Evolutionary conservation across 2,888 invertebrate genomes (phyloP), one percentile per base, ranked within the genome.

Genomic region (Blastobasis adustella): DNA sequence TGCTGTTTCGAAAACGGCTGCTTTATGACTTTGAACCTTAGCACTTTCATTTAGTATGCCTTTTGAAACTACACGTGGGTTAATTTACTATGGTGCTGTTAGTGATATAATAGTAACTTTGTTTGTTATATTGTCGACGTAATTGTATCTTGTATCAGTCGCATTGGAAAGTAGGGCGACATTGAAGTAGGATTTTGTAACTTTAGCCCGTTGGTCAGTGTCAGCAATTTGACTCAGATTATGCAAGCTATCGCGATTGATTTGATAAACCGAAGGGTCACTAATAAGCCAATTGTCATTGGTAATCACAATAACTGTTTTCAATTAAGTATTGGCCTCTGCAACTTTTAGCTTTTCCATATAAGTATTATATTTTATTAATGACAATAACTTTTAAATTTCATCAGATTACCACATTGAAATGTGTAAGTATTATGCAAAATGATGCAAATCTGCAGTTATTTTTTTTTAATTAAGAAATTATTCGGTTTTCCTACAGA

Each of bases 161-260:
- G 73, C 54, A 70, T 76, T 79, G 76, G 83, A 87, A 88, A 88
- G 87, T 87, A 71, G 87, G 83, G 74, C 86, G 80, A 72, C 86
- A 85, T 86, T 87, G 86, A 86, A 69, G 71, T 76, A 76, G 79
- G 77, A 79, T 81, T 76, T 84, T 84, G 83, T 78, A 83, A 84
- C 70, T 69, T 23, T 23, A 23, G 73, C 72, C 66, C 69, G 62
- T 70, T 81, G 83, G 81, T 77, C 84, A 82, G 79, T 84, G 86
- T 79, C 84, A 85, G 80, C 79, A 77, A 85, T 86, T 83, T 77
- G 81, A 78, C 73, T 73, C 79, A 79, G 73, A 65, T 54, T 81
- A 75, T 70, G 76, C 72, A 82, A 81, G 60, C 49, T 53, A 41
- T 40, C 37, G 46, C 46, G 46, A 48, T 49, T 54, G 49, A 38